Evolutionary conservation across 2,888 invertebrate genomes (phyloP).

Genomic region (Drosophila recens): DNA sequence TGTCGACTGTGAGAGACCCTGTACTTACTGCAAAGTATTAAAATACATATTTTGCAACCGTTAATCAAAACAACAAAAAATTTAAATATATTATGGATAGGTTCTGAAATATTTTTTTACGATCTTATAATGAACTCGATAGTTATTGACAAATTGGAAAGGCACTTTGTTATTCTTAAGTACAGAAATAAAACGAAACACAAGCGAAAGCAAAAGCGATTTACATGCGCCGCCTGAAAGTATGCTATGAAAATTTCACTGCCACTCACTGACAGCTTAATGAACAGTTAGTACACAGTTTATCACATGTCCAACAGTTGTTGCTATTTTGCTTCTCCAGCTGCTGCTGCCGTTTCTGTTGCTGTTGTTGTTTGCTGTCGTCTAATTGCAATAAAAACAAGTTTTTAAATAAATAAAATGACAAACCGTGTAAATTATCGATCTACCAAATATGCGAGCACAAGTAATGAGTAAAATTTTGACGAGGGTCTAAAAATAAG

Average conservation of each 20-base stretch:
- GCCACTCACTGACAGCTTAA: constrained; percentile 4
- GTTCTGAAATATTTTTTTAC: too few species aligned
- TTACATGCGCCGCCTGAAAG: constrained; percentile 55
- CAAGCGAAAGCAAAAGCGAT: constrained; percentile 11
- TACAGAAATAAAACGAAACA: background rate
- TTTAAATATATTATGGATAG: too few species aligned
- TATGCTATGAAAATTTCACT: constrained; percentile 37
- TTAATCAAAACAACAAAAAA: too few species aligned
- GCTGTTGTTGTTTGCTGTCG: background rate
- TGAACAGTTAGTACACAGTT: constrained; percentile 1
- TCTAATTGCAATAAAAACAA: constrained; percentile 18
- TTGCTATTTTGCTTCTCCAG: background rate
- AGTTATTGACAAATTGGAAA: too few species aligned
- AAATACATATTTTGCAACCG: too few species aligned
- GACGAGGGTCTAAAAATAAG: constrained; percentile 64
- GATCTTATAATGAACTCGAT: too few species aligned
- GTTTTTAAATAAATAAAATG: constrained; percentile 3
- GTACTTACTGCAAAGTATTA: background rate
- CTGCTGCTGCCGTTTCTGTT: background rate
- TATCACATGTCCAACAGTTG: constrained; percentile 9
- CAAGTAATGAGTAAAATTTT: constrained; percentile 30
- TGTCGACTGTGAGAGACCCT: background rate
- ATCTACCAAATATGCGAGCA: constrained; percentile 46
- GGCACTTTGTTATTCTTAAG: background rate
- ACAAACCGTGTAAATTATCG: constrained; percentile 50